These are phyloP conservation scores for Chelidonichthys spinosus DNA, from an alignment of 2,797 vertebrate genomes.

Conservation along the genomic window DNA sequence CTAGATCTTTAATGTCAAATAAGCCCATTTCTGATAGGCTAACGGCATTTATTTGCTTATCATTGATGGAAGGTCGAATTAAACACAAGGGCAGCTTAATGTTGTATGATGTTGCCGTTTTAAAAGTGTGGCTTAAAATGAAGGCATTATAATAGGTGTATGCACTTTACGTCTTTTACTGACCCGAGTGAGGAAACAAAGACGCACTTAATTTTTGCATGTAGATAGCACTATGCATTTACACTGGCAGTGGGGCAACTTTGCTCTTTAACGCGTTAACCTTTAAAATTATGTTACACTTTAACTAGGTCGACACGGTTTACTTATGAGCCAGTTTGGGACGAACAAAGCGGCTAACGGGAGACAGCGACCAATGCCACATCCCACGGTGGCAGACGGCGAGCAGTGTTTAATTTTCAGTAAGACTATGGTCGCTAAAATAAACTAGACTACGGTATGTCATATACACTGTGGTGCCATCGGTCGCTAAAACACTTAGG, in stretches of 20 bases:
- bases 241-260: not conserved
- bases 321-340: not conserved
- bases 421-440: not conserved
- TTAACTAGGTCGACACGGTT: constrained; percentile 13
- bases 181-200: not conserved
- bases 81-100: not conserved
- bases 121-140: not conserved
- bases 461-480: not conserved
- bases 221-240: not conserved
- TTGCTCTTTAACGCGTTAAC: not conserved
- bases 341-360: constrained; percentile 31
- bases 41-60: not conserved
- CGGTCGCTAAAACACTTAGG: not conserved
- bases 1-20: too few relatives aligned
- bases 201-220: not conserved
- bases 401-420: not conserved
- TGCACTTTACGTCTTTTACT: not conserved
- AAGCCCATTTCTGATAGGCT: accelerated
- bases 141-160: not conserved
- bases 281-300: not conserved
- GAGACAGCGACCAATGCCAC: not conserved
- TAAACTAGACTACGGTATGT: not conserved
- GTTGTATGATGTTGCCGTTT: not conserved
- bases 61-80: accelerated
- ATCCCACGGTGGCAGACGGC: not conserved